Percentiles rank a stretch among this genome's conserved stretches.
Conservation (phyloP, 2,888 invertebrate species). For the Hypsopygia costalis region DNA sequence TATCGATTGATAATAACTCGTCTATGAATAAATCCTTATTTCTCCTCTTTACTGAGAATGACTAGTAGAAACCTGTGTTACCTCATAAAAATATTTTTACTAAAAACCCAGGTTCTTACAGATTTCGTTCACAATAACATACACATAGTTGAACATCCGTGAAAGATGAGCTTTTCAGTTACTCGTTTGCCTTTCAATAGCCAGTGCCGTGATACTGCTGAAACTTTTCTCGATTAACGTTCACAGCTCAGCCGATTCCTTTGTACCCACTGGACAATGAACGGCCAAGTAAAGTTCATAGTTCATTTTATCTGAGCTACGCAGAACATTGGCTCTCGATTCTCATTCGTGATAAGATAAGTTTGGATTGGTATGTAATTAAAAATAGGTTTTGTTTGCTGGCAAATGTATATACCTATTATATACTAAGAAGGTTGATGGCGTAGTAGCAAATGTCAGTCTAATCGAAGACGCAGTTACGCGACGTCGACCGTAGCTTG, state of each 20-base stretch:
- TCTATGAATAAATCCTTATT: no score
- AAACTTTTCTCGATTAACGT: constrained; percentile 5
- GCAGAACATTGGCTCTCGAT: not conserved
- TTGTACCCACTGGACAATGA: not conserved
- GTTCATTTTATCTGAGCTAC: constrained; percentile 1
- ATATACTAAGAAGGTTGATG: no score
- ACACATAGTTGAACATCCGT: not conserved
- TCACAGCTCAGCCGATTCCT: not conserved
- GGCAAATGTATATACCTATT: no score
- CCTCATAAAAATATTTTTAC: no score
- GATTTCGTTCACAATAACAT: no score
- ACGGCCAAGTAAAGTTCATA: not conserved
- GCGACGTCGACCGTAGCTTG: no score
- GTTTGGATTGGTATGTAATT: not conserved
- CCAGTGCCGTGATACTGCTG: not conserved
- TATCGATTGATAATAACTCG: no score
- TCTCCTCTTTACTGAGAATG: no score
- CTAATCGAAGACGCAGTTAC: no score
- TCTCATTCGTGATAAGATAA: not conserved
- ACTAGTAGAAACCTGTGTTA: no score
- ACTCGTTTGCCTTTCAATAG: constrained; percentile 5
- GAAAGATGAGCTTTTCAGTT: not conserved
- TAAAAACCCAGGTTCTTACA: no score
- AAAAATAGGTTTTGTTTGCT: not conserved
- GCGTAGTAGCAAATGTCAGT: no score